Percentiles rank a stretch among this genome's conserved stretches.
phyloP scores from a whole-genome alignment of 1,140 invertebrate genomes.

The Lithobius niger region DNA sequence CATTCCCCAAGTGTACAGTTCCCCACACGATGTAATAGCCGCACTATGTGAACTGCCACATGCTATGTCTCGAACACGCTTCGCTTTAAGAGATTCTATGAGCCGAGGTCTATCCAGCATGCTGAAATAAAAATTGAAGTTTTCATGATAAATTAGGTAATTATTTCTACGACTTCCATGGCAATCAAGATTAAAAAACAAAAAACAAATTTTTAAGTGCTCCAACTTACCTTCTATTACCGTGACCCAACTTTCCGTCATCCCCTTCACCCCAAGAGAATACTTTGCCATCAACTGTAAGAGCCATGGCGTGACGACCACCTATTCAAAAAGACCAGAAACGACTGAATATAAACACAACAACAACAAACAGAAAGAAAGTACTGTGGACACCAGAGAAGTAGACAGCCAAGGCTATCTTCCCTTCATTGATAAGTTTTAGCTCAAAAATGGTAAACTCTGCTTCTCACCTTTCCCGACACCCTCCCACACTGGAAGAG shows the following conservation, averaged over 20 bases:
- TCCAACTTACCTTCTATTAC: constrained; percentile 55
- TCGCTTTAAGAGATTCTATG: constrained; percentile 66
- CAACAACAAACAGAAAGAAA: no score
- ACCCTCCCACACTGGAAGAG: no score
- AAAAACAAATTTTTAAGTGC: background rate
- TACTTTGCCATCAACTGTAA: constrained; percentile 83
- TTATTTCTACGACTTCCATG: background rate
- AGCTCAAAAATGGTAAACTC: no score
- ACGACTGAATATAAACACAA: no score
- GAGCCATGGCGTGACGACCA: constrained; percentile 78
- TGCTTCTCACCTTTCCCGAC: no score
- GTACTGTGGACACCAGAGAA: no score
- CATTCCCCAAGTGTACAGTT: constrained; percentile 87
- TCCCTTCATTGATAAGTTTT: no score
- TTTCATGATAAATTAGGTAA: background rate
- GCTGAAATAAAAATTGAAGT: background rate
- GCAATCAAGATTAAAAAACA: background rate
- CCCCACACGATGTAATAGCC: constrained; percentile 78
- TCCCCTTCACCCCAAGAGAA: constrained; percentile 97
- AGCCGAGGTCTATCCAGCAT: constrained; percentile 28
- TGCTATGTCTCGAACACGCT: constrained; percentile 77
- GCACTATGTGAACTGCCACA: constrained; percentile 90
- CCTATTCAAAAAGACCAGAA: constrained; percentile 35
- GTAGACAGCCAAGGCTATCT: no score
- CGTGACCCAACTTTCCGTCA: constrained; percentile 84